Base-by-base conservation (phyloP, 2,113 vertebrate genomes). In the Opisthocomus hoazin region DNA sequence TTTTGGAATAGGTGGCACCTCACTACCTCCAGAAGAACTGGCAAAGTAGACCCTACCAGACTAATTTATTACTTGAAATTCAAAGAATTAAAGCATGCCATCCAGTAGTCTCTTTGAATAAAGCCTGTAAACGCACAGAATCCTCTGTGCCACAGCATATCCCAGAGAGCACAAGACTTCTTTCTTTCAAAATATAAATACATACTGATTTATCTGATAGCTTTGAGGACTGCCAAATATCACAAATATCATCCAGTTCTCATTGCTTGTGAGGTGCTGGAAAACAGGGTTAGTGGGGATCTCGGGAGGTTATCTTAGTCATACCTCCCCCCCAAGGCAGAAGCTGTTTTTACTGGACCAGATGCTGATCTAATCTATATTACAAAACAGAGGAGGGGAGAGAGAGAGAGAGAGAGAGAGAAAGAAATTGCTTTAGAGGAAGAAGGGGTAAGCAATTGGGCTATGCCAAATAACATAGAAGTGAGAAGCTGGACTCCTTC, bases 1-100 rank as follows among this genome's bases (percentile, higher is more conserved):
- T 39, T 88, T 75, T 36, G 60, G 90, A 65, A 93, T 89, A 91
- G 95, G 88, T 94, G 88, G 83, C 94, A 87, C 86, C 88, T 96
- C 80, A 12, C 90, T 96, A 75, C 95, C 94, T 93, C 83, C 90
- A 95, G 78, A 95, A 81, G 90, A 95, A 24, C 93, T 97, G 88
- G 68, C 83, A 93, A 60, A 94, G 84, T 61, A 89, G 88, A 53
- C 85, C 77, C 57, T 80, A 81, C 56, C 90, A 89, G 92, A 32
- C 73, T 93, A 51, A 90, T 94, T 89, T 86, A 84, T 96, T 66
- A 41, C 90, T 96, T 74, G 79, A 78, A 90, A 78, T 68, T 17
- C 56, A 78, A 15, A 43, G 85, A 70, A 92, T 80, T 85, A n/a
- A 75, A 87, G 82, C 73, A 50, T 4, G 5, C 29, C 9, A 27